Base-by-base conservation (phyloP, 1,140 invertebrate genomes). In the Zaprionus kolodkinae region DNA sequence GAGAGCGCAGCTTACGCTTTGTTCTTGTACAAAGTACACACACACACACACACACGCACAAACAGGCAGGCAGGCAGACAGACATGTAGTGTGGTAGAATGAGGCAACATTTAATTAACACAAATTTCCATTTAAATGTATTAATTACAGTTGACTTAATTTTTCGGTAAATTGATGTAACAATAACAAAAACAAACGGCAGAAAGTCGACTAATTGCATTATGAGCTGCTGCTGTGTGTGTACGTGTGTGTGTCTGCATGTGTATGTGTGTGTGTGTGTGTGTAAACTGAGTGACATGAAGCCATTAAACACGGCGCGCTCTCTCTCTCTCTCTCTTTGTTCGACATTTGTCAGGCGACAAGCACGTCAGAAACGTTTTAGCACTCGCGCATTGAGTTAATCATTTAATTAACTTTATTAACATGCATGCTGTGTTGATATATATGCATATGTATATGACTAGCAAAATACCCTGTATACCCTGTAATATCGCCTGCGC, bases 121-220 rank as follows among this genome's bases (percentile, higher is more conserved):
- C 83, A 73, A 82, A 73, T 79, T 87, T 79, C 76, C 79, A 87
- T 86, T 83, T 79, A 86, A 87, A 72, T 81, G 67, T 68, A 82
- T 87, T 87, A 86, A 87, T 86, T 87, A 87, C 83, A 73, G 63
- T 55, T 82, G 76, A 77, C 72, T 79, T 76, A 68, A 76, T 72
- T 85, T 80, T 68, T 65, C 52, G 40, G 33, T 68, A 67, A 76
- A 65, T 72, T 61, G 60, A 65, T 71, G 57, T 62, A 76, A 56
- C 43, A 76, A 55, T 38, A 76, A 61, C 21, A 66, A 56, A 21
- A 76, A 68, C 59, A 68, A 56, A 35, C 36, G 27, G 27, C 27
- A 30, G 27, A 3, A 30, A 15, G 15, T 21, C 30, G 59, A 33
- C 56, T 72, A 72, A 76, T 72, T 71, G 69, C 68, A 66, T 76